Base-by-base conservation (phyloP, 2,797 vertebrate genomes). In the Poliocrania exsul region DNA sequence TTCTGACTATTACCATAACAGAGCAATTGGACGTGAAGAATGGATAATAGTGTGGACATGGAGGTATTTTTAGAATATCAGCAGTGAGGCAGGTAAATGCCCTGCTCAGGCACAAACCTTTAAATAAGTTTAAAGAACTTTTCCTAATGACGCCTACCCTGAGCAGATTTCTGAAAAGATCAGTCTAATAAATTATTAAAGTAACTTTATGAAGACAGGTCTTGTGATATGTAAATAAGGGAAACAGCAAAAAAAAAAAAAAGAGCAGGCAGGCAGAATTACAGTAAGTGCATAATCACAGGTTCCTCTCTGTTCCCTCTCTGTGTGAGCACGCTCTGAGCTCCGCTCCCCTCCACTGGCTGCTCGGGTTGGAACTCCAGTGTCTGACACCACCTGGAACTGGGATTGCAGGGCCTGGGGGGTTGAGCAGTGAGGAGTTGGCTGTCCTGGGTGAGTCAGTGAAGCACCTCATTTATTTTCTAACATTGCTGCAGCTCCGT, bases 21-120 rank as follows among this genome's bases (percentile, higher is more conserved):
- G 99, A 99, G 99, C 99, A 99, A 99, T 99, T 99, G 99, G 98
- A 99, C 98, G 99, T 99, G 99, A 99, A 99, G 99, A 99, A 99
- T 99, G 99, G 99, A 98, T 99, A 99, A 99, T 99, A 98, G 98
- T 98, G 98, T 97, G 98, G 99, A 99, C 99, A 99, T 98, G 98
- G 98, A 99, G 98, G 98, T 99, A 98, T 98, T 98, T 98, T 99
- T 99, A 98, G 98, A 98, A 97, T 97, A 98, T 97, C 97, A 97
- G 98, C 98, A 98, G 95, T 86, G 97, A 98, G 97, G 98, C 98
- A 98, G 98, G 98, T 98, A 98, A 98, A 98, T 97, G 97, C 93
- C 92, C 96, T 97, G 92, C 93, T 96, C 95, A 38, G 97, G 94
- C 93, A 95, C 91, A 97, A 98, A 93, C 97, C 97, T 97, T 97